phyloP scores from a whole-genome alignment of 2,888 invertebrate species.

The Synergus gifuensis region DNA sequence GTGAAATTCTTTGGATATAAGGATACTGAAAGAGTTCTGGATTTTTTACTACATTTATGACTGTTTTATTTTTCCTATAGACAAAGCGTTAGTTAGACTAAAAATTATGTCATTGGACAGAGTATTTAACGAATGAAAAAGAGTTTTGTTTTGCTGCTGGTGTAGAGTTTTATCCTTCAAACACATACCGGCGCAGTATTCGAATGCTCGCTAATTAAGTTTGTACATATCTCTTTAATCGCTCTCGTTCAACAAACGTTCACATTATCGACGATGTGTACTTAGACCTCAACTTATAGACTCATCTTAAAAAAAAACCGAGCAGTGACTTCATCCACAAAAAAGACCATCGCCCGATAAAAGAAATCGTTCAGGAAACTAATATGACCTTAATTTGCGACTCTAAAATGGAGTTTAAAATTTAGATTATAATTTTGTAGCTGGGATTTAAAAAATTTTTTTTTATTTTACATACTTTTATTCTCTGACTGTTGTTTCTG shows the following conservation, averaged over 20 bases:
- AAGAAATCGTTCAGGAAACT: not conserved
- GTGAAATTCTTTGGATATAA: not conserved
- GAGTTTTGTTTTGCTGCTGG: not conserved
- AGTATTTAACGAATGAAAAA: not conserved
- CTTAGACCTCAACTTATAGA: not conserved
- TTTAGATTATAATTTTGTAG: too few relatives aligned
- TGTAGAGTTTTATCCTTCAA: slow-evolving; percentile 39
- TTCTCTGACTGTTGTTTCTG: slow-evolving; percentile 11
- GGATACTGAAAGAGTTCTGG: not conserved
- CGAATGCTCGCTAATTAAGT: slow-evolving; percentile 42
- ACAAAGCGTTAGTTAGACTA: not conserved
- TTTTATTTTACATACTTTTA: not conserved
- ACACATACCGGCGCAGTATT: slow-evolving; percentile 24
- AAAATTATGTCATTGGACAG: not conserved
- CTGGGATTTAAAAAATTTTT: not conserved
- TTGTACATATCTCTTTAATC: slow-evolving; percentile 24
- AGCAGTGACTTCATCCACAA: slow-evolving; percentile 7
- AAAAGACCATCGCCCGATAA: not conserved
- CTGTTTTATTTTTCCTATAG: not conserved
- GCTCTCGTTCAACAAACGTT: slow-evolving; percentile 11
- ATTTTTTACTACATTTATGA: not conserved
- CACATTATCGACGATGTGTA: not conserved
- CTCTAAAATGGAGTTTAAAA: not conserved
- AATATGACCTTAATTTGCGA: not conserved
- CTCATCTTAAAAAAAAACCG: slow-evolving; percentile 5